Evolutionary conservation across 2,888 invertebrate genomes (phyloP).

Genomic region (Cheilosia variabilis): DNA sequence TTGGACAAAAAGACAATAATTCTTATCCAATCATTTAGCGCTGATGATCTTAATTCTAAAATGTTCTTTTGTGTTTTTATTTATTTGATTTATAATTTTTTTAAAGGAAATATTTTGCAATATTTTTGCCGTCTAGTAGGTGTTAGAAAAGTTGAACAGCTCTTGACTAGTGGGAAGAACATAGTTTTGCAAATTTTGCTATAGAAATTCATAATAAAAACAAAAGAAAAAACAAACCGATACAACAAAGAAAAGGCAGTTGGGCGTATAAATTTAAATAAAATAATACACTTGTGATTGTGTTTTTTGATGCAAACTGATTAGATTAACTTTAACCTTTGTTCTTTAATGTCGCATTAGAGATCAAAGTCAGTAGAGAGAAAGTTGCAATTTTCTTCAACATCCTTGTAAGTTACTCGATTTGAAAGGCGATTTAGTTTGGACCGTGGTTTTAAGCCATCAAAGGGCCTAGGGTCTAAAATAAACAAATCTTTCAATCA

Average conservation of each 20-base stretch:
- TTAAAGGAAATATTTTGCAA: constrained; percentile 7
- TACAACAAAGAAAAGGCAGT: constrained; percentile 39
- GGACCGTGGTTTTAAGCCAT: too few species aligned
- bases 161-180: constrained; percentile 47
- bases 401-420: too few species aligned
- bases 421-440: too few species aligned
- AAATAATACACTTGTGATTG: neutral
- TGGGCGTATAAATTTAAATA: neutral
- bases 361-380: too few species aligned
- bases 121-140: neutral
- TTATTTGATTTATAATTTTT: neutral
- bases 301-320: too few species aligned
- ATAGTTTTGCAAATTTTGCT: constrained; percentile 19
- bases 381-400: too few species aligned
- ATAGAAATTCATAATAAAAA: constrained; percentile 7
- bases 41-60: constrained; percentile 24
- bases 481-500: too few species aligned
- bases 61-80: neutral
- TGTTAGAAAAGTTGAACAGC: constrained; percentile 19
- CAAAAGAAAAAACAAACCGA: neutral
- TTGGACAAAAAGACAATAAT: constrained; percentile 1
- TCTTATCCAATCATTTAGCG: constrained; percentile 15
- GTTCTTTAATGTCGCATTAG: too few species aligned
- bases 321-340: too few species aligned
- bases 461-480: too few species aligned